phyloP scores from a whole-genome alignment of 2,888 invertebrate genomes.

The Zonitis immaculata region DNA sequence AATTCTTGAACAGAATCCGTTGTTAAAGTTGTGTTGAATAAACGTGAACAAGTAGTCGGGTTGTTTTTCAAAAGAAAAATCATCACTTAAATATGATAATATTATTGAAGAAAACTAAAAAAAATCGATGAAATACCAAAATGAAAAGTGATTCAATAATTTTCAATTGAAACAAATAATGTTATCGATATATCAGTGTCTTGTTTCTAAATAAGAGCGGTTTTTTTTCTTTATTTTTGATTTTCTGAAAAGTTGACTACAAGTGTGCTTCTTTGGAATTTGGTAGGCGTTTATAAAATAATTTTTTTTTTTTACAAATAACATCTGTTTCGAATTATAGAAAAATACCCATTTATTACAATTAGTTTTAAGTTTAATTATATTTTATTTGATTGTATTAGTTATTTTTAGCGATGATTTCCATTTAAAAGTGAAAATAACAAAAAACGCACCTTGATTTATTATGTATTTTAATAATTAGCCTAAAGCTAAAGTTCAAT shows the following conservation, averaged over 20 bases:
- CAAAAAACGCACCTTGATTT: not conserved
- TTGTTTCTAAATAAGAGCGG: conserved; percentile 2
- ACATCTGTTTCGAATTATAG: conserved; percentile 6
- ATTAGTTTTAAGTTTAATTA: conserved; percentile 12
- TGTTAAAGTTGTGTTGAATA: conserved; percentile 5
- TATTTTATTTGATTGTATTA: conserved; percentile 15
- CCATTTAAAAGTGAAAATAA: conserved; percentile 10
- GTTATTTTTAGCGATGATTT: conserved; percentile 38
- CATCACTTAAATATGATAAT: not conserved
- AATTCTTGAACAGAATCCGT: conserved; percentile 11
- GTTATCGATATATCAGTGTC: not conserved
- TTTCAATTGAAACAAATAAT: not conserved
- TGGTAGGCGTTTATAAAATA: conserved; percentile 42
- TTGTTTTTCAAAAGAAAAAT: conserved; percentile 2
- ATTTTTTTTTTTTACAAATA: conserved; percentile 6
- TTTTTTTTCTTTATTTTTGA: conserved; percentile 7
- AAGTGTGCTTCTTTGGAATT: conserved; percentile 39
- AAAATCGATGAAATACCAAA: not conserved
- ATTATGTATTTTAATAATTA: not conserved
- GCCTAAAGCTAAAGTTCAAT: not conserved
- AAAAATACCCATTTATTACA: not conserved
- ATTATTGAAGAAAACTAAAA: not conserved
- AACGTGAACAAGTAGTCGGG: not conserved
- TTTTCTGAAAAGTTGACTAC: conserved; percentile 12
- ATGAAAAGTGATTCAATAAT: not conserved